Evolutionary conservation across 1,140 invertebrate genomes (phyloP).

Genomic region (Lineus longissimus): DNA sequence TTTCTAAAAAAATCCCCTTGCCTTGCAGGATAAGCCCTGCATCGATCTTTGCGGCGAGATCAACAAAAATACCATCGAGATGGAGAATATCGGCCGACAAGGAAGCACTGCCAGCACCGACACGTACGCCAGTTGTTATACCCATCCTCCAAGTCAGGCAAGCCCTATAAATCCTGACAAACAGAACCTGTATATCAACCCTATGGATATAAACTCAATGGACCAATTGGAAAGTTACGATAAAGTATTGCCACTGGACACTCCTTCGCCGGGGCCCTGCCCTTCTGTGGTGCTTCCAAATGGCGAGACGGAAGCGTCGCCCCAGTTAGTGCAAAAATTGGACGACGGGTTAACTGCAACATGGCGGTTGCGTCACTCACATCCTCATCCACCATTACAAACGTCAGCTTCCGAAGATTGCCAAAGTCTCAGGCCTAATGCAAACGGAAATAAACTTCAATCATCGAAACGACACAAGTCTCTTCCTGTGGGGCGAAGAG

Average conservation of each 20-base stretch:
- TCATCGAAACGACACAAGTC: constrained; percentile 54
- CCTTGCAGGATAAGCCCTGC: too few species aligned
- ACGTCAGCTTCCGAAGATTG: not conserved
- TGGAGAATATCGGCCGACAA: constrained; percentile 62
- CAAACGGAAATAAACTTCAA: constrained; percentile 38
- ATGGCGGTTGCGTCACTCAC: constrained; percentile 36
- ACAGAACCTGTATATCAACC: constrained; percentile 87
- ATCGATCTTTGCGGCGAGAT: too few species aligned
- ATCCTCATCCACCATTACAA: constrained; percentile 31
- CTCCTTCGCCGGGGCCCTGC: constrained; percentile 51
- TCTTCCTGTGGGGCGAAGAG: constrained; percentile 38
- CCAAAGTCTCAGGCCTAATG: constrained; percentile 3
- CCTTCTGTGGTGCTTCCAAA: constrained; percentile 27
- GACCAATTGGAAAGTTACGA: not conserved
- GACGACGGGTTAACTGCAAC: constrained; percentile 39
- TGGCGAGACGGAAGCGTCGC: constrained; percentile 19
- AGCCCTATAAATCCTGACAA: constrained; percentile 21
- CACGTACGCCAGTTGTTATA: constrained; percentile 92
- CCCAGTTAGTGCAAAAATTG: constrained; percentile 43
- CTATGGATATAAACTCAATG: constrained; percentile 62
- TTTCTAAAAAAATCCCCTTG: too few species aligned
- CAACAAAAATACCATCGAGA: constrained; percentile 74
- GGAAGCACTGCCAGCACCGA: constrained; percentile 66
- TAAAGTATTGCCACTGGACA: not conserved
- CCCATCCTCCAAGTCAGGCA: constrained; percentile 65